Percentiles rank a stretch among this genome's conserved stretches.
Conservation (phyloP, 2,888 invertebrate genomes). For the Pocota personata region DNA sequence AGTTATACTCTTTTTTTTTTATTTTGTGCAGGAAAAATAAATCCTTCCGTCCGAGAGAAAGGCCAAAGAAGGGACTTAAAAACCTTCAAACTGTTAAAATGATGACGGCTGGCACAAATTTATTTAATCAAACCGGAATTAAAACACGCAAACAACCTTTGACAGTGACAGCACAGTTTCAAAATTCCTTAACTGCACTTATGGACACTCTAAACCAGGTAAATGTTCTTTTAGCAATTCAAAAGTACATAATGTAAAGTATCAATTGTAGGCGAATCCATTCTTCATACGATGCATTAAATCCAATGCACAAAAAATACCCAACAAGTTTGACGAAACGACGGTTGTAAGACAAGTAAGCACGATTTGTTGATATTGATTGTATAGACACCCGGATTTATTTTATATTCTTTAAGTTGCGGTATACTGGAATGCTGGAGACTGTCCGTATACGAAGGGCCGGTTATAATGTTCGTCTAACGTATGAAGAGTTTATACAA, state of each 20-base stretch:
- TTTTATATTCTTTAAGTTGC: conserved; percentile 84
- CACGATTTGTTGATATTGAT: not conserved
- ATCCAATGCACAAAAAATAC: conserved; percentile 96
- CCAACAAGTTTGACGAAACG: conserved; percentile 96
- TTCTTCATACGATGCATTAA: conserved; percentile 93
- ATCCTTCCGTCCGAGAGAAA: conserved; percentile 93
- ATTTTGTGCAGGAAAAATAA: conserved; percentile 92
- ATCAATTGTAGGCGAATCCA: conserved; percentile 83
- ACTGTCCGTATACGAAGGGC: conserved; percentile 97
- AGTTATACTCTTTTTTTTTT: conserved; percentile 69
- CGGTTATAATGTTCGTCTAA: conserved; percentile 96
- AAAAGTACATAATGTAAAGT: not conserved
- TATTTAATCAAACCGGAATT: conserved; percentile 79
- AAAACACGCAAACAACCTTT: conserved; percentile 93
- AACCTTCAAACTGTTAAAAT: conserved; percentile 96
- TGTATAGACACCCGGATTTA: not conserved
- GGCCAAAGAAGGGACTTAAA: conserved; percentile 93
- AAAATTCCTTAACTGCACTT: conserved; percentile 94
- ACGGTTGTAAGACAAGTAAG: conserved; percentile 90
- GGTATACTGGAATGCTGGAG: conserved; percentile 98
- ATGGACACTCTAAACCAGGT: conserved; percentile 96
- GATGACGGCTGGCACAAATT: conserved; percentile 86
- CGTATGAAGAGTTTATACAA: conserved; percentile 97
- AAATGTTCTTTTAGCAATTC: not conserved
- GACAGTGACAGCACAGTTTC: conserved; percentile 97